These are phyloP conservation scores for Palythoa grandiflora DNA, from an alignment of 92 coral and sea anemone species.

Conservation along the genomic window DNA sequence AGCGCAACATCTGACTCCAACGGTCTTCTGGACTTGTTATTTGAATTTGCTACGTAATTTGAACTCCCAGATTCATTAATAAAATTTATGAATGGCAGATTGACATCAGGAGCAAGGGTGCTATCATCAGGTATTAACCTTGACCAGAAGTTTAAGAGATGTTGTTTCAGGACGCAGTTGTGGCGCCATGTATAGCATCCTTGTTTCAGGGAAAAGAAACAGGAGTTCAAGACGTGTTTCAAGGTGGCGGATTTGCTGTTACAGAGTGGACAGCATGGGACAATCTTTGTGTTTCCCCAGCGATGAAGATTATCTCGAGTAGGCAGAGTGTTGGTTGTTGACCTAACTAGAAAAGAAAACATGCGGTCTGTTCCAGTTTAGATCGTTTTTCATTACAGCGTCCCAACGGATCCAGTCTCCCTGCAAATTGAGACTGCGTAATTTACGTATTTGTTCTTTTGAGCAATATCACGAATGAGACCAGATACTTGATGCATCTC, in stretches of 20 bases:
- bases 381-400: not conserved
- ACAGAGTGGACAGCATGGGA: conserved; percentile 15
- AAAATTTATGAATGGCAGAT: no score
- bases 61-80: no score
- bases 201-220: conserved; percentile 6
- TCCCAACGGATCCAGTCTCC: not conserved
- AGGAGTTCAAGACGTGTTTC: not conserved
- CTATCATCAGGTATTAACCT: no score
- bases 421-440: no score
- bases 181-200: conserved; percentile 3
- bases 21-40: no score
- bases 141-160: no score
- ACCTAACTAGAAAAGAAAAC: not conserved
- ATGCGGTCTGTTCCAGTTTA: no score
- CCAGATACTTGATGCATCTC: conserved; percentile 12
- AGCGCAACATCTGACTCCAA: no score
- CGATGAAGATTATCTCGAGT: conserved; percentile 13
- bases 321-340: conserved; percentile 17
- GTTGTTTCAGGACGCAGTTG: not conserved
- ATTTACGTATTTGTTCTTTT: no score
- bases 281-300: conserved; percentile 19
- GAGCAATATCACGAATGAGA: not conserved
- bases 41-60: no score
- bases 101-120: no score
- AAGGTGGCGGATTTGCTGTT: not conserved